Percentiles rank a stretch among this genome's conserved stretches.
Evolutionary conservation across 1,140 invertebrate species (phyloP).

Genomic region (Penaeus japonicus): DNA sequence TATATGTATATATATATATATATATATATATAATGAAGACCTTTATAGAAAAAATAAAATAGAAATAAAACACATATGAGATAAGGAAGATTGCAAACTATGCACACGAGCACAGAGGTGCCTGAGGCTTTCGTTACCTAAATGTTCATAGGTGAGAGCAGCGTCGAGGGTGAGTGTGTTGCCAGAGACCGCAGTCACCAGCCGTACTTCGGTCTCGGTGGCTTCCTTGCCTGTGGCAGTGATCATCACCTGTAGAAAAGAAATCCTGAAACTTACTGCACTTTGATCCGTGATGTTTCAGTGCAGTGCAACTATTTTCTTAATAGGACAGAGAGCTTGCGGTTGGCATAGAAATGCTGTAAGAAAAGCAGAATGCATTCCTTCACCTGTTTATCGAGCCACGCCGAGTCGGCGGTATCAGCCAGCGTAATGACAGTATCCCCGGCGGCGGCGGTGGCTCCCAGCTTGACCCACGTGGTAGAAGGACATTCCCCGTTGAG

Average conservation of each 20-base stretch:
- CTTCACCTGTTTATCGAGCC: conserved; percentile 17
- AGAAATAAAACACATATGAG: too few species aligned
- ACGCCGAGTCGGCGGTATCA: not conserved
- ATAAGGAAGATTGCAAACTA: too few species aligned
- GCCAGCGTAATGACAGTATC: not conserved
- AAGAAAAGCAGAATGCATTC: not conserved
- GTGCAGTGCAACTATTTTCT: not conserved
- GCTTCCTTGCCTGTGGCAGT: conserved; percentile 28
- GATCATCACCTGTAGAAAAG: conserved; percentile 35
- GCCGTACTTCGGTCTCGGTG: conserved; percentile 27
- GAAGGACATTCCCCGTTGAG: conserved; percentile 17
- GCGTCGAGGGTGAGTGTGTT: conserved; percentile 27
- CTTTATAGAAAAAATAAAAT: too few species aligned
- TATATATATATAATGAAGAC: too few species aligned
- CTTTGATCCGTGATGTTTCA: not conserved
- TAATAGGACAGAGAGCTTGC: not conserved
- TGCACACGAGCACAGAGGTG: too few species aligned
- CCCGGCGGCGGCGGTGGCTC: conserved; percentile 22
- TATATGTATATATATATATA: too few species aligned
- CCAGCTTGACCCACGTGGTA: conserved; percentile 26
- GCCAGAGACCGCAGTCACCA: conserved; percentile 17
- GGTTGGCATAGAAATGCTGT: too few species aligned
- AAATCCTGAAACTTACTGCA: not conserved
- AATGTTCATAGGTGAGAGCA: conserved; percentile 14
- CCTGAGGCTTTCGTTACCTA: not conserved